Conservation (phyloP, 2,113 vertebrate genomes). For the Microtus oregoni region DNA sequence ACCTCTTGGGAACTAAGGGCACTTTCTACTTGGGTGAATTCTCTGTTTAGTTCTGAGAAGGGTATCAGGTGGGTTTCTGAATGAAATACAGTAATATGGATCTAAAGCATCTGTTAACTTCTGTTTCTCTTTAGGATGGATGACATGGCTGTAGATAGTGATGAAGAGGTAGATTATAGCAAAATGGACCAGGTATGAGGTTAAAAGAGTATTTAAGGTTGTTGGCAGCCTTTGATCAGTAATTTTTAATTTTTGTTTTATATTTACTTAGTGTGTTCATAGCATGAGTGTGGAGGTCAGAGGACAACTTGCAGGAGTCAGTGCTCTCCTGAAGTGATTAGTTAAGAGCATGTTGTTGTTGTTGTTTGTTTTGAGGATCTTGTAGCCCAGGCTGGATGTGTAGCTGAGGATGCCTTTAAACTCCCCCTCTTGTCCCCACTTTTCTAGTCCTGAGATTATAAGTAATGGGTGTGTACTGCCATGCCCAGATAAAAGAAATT, state of each 20-base stretch:
- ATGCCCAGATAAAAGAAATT: not conserved
- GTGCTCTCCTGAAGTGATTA: not conserved
- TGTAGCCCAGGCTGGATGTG: not conserved
- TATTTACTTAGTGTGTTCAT: not conserved
- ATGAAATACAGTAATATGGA: not conserved
- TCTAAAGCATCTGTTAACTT: conserved; percentile 4
- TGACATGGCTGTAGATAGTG: conserved; percentile 98
- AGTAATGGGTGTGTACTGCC: not conserved
- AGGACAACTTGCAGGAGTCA: not conserved
- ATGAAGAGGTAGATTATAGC: conserved; percentile 99
- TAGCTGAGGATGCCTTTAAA: not conserved
- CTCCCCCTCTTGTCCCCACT: not conserved
- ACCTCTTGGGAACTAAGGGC: not conserved
- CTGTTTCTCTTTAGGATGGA: conserved; percentile 91
- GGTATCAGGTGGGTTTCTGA: not conserved
- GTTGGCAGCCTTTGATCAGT: not conserved
- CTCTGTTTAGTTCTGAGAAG: not conserved
- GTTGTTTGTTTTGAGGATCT: not conserved
- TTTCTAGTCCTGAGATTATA: not conserved
- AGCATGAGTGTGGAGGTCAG: not conserved
- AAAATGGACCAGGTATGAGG: conserved; percentile 97
- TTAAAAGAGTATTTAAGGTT: not conserved
- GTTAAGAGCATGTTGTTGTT: not conserved
- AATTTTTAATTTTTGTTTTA: not conserved
- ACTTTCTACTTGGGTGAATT: conserved; percentile 20